Base-by-base conservation (phyloP, 37 sponge, comb jelly and placozoan genomes). In the Trichoplax adhaerens region DNA sequence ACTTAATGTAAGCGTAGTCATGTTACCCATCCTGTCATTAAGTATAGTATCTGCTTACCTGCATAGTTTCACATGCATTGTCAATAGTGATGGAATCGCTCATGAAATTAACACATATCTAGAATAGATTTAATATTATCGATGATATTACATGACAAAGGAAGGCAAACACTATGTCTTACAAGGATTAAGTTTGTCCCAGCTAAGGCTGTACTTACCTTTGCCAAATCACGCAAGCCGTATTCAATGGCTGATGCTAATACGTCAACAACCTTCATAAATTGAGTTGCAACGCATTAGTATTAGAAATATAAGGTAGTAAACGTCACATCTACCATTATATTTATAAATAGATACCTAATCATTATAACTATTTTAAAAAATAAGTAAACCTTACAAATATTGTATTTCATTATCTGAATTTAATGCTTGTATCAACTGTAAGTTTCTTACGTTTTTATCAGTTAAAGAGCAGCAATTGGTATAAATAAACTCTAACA, bases 401-500 rank as follows among this genome's bases (percentile, higher is more conserved):
- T 29, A 29, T 29, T 29, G 29, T 29, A 29, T 29, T 29, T 29
- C 29, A 29, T 29, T 29, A 29, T 29, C 29, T 29, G 29, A 29
- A 29, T 29, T 29, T 29, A 29, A 29, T 29, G 29, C 29, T 29
- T 29, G 29, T 29, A 29, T 29, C 29, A 29, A 29, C 29, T 29
- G 29, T 29, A 3, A 3, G 48, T 63, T 10, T 48, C 77, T 72
- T 54, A 88, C 89, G 61, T 70, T 77, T 5, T 83, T 80, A 8
- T 80, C 68, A 46, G 82, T 86, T 10, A 90, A 79, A 56, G 78
- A 84, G 62, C 83, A 86, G 73, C 90, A 86, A 81, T 96, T 96
- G 54, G 99, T 88, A 75, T 96, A 96, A 63, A 96, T 84, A 72
- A 84, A 96, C 75, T 96, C 99, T 68, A 96, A 72, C 6, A 96